Evolutionary conservation across 2,888 invertebrate genomes (phyloP), one percentile per base, ranked within the genome.

Genomic region (Dicyrtomina minuta): DNA sequence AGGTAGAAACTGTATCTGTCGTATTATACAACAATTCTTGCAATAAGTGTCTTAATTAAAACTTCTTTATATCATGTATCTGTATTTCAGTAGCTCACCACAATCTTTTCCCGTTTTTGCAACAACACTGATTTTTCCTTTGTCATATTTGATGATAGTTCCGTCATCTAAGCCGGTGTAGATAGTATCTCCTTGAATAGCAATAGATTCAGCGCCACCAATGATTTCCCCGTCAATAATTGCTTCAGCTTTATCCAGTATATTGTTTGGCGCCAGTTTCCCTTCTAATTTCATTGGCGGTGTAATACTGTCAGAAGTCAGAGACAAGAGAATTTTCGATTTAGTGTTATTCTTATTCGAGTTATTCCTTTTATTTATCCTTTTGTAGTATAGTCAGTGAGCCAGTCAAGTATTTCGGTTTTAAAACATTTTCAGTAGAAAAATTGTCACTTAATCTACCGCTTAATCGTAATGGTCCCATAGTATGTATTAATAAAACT

Each of bases 181-280:
- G 46, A 95, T 81, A 80, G 91, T 89, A 58, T 90, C 89, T 77
- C 90, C 88, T 69, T 86, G 86, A 27, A 88, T 83, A 61, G 89
- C 88, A 77, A 94, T 88, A 58, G 88, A 85, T 83, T 96, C 96
- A 0, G 96, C 91, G 0, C 94, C 94, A 68, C 85, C 80, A 1
- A 96, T 80, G 79, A 90, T 86, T 33, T 87, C 87, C 13, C 68
- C 71, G 70, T 87, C 84, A 76, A 89, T 89, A 75, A 92, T 82
- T 26, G 79, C 77, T 79, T 90, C 88, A 1, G 88, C 88, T 79
- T 88, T 87, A 76, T 89, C 87, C 51, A 93, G 81, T 74, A 85
- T 84, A 66, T 85, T 83, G 79, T 92, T 92, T 0, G 85, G 80
- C 33, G 85, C 84, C 51, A 90, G 81, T 10, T 85, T 82, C 0